Base-by-base conservation (phyloP, 2,797 vertebrate genomes). In the Pseudochaenichthys georgianus region DNA sequence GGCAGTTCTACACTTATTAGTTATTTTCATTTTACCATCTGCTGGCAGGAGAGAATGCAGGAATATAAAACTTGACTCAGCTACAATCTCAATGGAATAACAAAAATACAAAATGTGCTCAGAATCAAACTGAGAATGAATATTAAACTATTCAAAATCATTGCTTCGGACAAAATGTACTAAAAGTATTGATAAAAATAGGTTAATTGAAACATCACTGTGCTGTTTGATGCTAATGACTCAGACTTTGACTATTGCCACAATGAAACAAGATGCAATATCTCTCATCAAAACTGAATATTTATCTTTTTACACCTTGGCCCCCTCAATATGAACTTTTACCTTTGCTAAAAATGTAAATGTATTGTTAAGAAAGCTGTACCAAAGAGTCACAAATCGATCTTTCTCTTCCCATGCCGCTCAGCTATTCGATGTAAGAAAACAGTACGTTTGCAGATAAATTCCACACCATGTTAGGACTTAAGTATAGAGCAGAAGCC, bases 21-120 rank as follows among this genome's bases (percentile, higher is more conserved):
- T 59, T 77, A 55, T 80, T 72, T 43, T 66, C 47, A 19, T 53
- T 73, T 75, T 70, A 63, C 74, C 60, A 61, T 57, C 48, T 61
- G 62, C 38, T 63, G 43, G 55, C 69, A 70, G 76, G 71, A 17
- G 16, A 75, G 71, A 52, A 19, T 3, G 34, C 21, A 47, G 51
- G 59, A 13, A 41, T 17, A 70, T 53, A 59, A 70, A 70, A 54
- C 50, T 19, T 2, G 1, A 31, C 73, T 47, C 16, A 12, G 42
- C 34, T 31, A 2, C 13, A 21, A 17, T 45, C 41, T 13, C 46
- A 41, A 4, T 7, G 53, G 50, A 52, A 28, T 41, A 62, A 68
- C 58, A 69, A 54, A 75, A 59, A 71, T 69, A 70, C 58, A 50
- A 68, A 47, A 73, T 55, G 47, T 50, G 45, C 43, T 67, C 3